A percentile compares a stretch with the other conserved stretches of the same genome.
Evolutionary conservation across 1,140 invertebrate genomes (phyloP).

Genomic region (Parasteatoda tepidariorum): DNA sequence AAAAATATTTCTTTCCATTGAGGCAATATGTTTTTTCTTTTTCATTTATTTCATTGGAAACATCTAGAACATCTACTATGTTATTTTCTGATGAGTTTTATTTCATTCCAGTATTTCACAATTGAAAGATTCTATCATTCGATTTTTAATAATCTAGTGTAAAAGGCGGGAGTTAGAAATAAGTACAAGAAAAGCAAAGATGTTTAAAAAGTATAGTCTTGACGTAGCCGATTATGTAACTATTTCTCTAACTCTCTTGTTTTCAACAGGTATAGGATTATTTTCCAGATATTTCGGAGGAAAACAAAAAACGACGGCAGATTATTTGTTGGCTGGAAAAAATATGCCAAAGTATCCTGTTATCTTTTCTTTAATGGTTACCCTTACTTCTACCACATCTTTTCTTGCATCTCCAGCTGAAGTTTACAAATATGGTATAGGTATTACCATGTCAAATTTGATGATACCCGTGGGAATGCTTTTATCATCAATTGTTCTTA

Average conservation of each 20-base stretch:
- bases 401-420: neutral
- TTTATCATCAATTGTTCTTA: neutral
- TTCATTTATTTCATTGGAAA: no score
- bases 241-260: neutral
- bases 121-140: no score
- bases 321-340: neutral
- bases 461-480: neutral
- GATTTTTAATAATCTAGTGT: no score
- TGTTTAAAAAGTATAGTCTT: neutral
- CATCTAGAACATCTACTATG: no score
- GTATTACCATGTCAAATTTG: neutral
- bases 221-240: neutral
- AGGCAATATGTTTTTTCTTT: no score
- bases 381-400: neutral
- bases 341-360: neutral
- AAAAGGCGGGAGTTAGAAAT: no score
- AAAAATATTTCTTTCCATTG: no score
- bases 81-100: no score
- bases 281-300: neutral
- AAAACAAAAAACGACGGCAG: neutral
- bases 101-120: no score
- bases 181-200: no score
- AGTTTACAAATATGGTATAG: neutral
- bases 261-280: neutral
- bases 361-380: neutral